phyloP scores from a whole-genome alignment of 2,797 vertebrate species.

The Manis crassicaudata region DNA sequence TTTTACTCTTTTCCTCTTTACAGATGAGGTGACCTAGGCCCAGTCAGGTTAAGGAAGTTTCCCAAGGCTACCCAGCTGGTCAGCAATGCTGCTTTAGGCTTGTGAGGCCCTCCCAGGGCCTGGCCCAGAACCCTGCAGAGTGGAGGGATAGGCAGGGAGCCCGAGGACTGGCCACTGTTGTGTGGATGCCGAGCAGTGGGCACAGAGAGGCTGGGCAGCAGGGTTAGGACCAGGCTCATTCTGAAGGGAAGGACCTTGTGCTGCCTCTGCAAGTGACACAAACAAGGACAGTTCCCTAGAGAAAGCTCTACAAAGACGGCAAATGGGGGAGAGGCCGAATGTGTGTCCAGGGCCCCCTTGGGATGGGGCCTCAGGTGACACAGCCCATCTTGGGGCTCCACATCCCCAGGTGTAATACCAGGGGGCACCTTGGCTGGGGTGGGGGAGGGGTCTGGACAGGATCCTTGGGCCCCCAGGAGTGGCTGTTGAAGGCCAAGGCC shows the following conservation, averaged over 20 bases:
- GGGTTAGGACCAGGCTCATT: neutral
- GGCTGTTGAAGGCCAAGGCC: neutral
- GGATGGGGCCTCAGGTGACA: neutral
- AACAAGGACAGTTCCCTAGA: neutral
- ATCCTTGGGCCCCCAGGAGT: neutral
- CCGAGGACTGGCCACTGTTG: neutral
- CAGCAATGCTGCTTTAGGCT: neutral
- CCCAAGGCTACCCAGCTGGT: neutral
- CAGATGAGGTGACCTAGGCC: neutral
- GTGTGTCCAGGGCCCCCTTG: too few relatives aligned
- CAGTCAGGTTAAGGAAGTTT: neutral
- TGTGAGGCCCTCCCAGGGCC: neutral
- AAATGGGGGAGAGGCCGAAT: neutral
- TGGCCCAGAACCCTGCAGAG: neutral
- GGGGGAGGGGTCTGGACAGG: too few relatives aligned
- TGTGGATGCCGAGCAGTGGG: neutral
- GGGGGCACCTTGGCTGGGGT: neutral
- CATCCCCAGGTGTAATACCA: neutral
- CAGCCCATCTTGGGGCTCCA: neutral
- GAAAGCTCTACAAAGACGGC: neutral
- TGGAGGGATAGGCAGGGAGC: neutral
- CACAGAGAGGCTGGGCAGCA: neutral
- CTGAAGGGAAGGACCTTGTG: neutral
- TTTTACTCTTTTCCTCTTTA: neutral
- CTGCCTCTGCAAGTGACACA: neutral